A percentile compares a stretch with the other conserved stretches of the same genome.
Evolutionary conservation across 2,113 vertebrate genomes (phyloP).

Genomic region (Poeciliopsis occidentalis): DNA sequence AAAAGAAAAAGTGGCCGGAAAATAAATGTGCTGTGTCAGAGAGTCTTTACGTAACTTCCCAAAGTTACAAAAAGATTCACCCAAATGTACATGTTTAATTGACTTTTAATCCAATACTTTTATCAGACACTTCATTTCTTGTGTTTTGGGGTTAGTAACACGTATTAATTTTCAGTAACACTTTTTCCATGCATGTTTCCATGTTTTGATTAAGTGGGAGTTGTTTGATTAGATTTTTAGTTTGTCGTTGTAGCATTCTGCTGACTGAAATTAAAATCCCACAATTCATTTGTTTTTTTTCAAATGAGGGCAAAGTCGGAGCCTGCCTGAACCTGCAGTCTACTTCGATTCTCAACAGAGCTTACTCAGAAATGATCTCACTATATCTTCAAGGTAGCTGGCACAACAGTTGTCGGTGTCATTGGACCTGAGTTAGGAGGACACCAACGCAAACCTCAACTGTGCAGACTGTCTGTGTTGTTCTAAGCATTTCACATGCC

Average conservation of each 20-base stretch:
- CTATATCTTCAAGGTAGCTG: not conserved
- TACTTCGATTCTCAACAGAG: conserved; percentile 4
- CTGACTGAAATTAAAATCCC: conserved; percentile 42
- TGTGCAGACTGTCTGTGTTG: not conserved
- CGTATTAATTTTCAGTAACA: not conserved
- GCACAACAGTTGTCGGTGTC: not conserved
- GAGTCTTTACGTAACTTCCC: no score
- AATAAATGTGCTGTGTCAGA: no score
- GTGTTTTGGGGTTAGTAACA: not conserved
- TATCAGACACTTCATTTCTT: not conserved
- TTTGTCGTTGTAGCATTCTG: conserved; percentile 3
- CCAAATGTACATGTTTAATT: no score
- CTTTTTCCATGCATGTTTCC: not conserved
- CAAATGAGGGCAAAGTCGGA: conserved; percentile 12
- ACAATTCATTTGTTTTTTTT: conserved; percentile 26
- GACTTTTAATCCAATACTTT: conserved; percentile 31
- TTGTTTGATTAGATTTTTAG: not conserved
- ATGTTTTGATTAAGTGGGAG: not conserved
- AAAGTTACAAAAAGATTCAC: no score
- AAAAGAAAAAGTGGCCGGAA: not conserved
- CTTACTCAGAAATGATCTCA: not conserved
- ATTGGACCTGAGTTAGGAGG: not conserved
- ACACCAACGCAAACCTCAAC: not conserved
- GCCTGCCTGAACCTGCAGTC: conserved; percentile 58
- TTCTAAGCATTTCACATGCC: not conserved